Evolutionary conservation across 1,140 invertebrate genomes (phyloP).

Genomic region (Leptinotarsa texana): DNA sequence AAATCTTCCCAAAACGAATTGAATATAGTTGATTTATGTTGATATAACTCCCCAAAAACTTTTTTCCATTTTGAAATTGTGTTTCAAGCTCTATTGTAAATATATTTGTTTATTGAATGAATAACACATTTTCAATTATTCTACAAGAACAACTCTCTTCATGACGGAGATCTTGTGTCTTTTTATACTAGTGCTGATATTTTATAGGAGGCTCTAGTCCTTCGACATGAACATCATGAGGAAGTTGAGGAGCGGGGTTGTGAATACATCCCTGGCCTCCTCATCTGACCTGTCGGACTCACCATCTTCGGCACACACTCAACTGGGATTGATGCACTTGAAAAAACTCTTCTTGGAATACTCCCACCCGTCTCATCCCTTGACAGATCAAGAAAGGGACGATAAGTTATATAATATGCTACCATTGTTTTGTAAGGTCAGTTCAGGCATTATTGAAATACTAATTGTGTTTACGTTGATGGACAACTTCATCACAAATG

Average conservation of each 20-base stretch:
- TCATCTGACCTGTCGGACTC: conserved; percentile 59
- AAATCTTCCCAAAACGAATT: neutral
- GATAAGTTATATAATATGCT: conserved; percentile 97
- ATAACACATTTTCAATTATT: neutral
- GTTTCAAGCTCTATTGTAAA: neutral
- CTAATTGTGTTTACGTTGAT: too few relatives aligned
- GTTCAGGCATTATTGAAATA: neutral
- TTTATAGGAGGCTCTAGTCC: conserved; percentile 19
- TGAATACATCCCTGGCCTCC: conserved; percentile 57
- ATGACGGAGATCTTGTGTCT: too few relatives aligned
- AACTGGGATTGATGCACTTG: conserved; percentile 91
- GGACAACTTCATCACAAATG: too few relatives aligned
- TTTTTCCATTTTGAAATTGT: neutral
- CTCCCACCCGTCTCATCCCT: conserved; percentile 79
- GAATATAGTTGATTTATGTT: neutral
- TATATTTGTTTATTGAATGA: neutral
- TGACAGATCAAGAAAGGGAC: conserved; percentile 83
- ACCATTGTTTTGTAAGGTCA: conserved; percentile 96
- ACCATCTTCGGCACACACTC: conserved; percentile 74
- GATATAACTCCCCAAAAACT: neutral
- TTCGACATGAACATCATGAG: conserved; percentile 80
- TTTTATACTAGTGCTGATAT: neutral
- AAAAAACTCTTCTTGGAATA: conserved; percentile 96
- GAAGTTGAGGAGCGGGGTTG: conserved; percentile 71
- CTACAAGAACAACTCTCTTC: neutral